Conservation (phyloP, 2,888 invertebrate species). For the Mythimna albipuncta region DNA sequence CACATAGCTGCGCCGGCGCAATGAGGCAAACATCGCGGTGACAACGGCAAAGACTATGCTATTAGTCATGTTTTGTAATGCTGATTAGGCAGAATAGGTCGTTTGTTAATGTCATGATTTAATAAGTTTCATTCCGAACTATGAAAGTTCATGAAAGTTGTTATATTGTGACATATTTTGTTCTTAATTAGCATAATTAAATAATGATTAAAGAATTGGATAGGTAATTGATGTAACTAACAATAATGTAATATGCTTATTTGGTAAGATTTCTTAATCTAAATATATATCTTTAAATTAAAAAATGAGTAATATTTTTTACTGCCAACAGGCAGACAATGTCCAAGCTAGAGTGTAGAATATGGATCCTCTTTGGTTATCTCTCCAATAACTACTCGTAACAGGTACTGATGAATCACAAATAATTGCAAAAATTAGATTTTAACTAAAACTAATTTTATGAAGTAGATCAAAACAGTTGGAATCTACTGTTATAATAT, state of each 20-base stretch:
- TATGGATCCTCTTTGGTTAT: not conserved
- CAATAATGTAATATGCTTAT: too few relatives aligned
- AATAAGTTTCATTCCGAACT: too few relatives aligned
- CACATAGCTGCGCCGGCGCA: conserved; percentile 74
- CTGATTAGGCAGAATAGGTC: conserved; percentile 12
- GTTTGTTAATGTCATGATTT: too few relatives aligned
- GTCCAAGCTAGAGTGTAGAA: too few relatives aligned
- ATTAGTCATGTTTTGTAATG: conserved; percentile 50
- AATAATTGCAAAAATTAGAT: not conserved
- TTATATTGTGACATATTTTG: not conserved
- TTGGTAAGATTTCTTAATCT: too few relatives aligned
- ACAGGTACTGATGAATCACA: not conserved
- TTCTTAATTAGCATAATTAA: not conserved
- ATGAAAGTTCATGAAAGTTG: not conserved
- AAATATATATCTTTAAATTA: not conserved
- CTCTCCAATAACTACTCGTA: too few relatives aligned
- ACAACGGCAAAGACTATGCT: conserved; percentile 59
- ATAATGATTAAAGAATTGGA: not conserved
- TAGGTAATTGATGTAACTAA: not conserved
- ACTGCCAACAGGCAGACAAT: not conserved
- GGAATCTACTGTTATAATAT: too few relatives aligned
- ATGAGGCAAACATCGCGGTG: conserved; percentile 66
- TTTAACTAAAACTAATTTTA: too few relatives aligned
- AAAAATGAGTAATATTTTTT: not conserved
- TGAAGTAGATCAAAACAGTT: too few relatives aligned